Percentiles rank a stretch among this genome's conserved stretches.
phyloP scores from a whole-genome alignment of 2,888 invertebrate genomes.

The Pristionchus entomophagus region DNA sequence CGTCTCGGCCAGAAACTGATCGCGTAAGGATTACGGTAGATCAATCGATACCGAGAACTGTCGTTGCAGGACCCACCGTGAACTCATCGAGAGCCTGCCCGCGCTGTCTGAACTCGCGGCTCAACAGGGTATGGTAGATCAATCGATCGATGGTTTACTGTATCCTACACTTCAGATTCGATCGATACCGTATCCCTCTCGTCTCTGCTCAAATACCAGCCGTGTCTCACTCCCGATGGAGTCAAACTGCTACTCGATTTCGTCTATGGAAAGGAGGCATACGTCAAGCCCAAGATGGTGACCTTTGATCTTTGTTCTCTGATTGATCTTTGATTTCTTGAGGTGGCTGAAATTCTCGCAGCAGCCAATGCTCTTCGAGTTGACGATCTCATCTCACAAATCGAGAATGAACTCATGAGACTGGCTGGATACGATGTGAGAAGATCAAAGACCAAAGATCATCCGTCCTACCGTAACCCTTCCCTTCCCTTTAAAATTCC shows the following conservation, averaged over 20 bases:
- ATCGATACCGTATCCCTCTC: neutral
- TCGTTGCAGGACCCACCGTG: slow-evolving; percentile 5
- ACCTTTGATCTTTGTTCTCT: neutral
- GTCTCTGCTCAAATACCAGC: neutral
- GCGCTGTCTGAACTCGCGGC: neutral
- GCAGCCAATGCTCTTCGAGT: neutral
- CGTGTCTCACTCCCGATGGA: slow-evolving; percentile 8
- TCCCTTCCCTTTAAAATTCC: no score
- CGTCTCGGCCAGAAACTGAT: neutral
- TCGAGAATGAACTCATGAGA: neutral
- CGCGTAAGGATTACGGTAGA: slow-evolving; percentile 31
- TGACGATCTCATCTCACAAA: neutral
- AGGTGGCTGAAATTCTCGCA: slow-evolving; percentile 9
- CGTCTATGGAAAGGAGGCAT: neutral
- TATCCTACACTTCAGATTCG: neutral
- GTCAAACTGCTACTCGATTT: neutral
- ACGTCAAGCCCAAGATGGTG: neutral
- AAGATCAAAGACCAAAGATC: neutral
- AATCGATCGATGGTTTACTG: neutral
- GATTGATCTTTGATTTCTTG: slow-evolving; percentile 13
- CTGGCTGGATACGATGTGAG: neutral
- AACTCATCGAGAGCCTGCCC: neutral
- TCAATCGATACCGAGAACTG: neutral
- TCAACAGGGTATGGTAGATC: neutral
- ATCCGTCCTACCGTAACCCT: no score